Evolutionary conservation across 2,888 invertebrate species (phyloP), one percentile per base, ranked within the genome.

Genomic region (Platerodrilus igneus): DNA sequence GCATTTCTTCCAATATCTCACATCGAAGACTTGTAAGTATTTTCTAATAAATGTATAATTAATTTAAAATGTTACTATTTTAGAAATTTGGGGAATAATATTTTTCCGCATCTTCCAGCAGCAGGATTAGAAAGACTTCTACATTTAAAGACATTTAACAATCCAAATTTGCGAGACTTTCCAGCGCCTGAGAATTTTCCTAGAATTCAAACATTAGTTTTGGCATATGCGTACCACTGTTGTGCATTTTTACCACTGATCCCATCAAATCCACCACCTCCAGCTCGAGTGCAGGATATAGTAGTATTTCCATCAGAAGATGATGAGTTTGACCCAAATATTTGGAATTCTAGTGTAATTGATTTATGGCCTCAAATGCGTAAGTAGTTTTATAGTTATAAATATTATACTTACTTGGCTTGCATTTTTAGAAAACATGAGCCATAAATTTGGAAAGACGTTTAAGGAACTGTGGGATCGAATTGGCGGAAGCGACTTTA

Each of bases 141-240:
- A 25, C 89, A 90, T 60, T 74, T 95, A 52, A 92, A 93, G 70
- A 89, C 90, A 17, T 92, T 90, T 73, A 91, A 92, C 70, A 95
- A 94, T 72, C 88, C 88, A 0, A 77, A 83, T 51, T 74, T 95
- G 48, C 75, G 83, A 23, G 87, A 88, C 57, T 94, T 95, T 67
- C 94, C 93, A 17, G 76, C 84, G 1, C 88, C 92, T 0, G 85
- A 86, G 48, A 76, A 81, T 35, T 91, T 95, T 69, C 94, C 93
- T 0, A 73, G 84, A 19, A 87, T 94, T 48, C 83, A 87, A 71
- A 85, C 83, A 7, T 73, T 94, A 59, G 82, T 88, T 22, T 71
- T 95, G 21, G 88, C 93, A 1, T 95, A 94, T 69, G 94, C 95
- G 51, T 96, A 95, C 71, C 95, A 96, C 66, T 96, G 95, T 71